A percentile compares a stretch with the other conserved stretches of the same genome.
phyloP scores from a whole-genome alignment of 2,113 vertebrate genomes.

The Dromiciops gliroides region DNA sequence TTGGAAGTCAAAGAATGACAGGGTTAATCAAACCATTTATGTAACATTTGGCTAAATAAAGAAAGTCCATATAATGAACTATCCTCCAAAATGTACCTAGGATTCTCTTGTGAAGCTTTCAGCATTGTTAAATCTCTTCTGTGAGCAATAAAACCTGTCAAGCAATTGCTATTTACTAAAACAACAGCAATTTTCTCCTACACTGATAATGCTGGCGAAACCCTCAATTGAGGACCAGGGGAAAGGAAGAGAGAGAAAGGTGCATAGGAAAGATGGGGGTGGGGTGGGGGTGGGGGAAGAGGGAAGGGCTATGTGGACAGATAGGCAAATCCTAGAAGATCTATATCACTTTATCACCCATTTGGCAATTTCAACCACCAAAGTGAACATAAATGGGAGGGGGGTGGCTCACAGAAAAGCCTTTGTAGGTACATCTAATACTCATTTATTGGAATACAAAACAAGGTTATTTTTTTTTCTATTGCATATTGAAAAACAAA shows the following conservation, averaged over 20 bases:
- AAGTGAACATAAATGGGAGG: not conserved
- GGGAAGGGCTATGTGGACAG: too few species aligned
- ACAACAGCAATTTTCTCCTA: constrained; percentile 18
- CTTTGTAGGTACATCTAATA: not conserved
- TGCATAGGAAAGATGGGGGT: too few species aligned
- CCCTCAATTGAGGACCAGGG: not conserved
- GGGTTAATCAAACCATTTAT: constrained; percentile 30
- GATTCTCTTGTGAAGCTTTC: constrained; percentile 47
- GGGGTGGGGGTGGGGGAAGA: too few species aligned
- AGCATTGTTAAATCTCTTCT: constrained; percentile 63
- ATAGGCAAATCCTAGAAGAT: not conserved
- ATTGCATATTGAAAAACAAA: not conserved
- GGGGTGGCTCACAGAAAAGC: accelerated
- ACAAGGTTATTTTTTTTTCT: constrained; percentile 21
- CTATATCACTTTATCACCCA: not conserved
- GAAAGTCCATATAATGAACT: constrained; percentile 24
- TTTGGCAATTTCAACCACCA: not conserved
- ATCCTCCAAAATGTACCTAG: constrained; percentile 16
- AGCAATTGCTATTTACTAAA: constrained; percentile 31
- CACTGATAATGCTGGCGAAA: not conserved
- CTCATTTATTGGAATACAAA: not conserved
- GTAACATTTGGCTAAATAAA: constrained; percentile 51
- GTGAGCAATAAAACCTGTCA: constrained; percentile 20
- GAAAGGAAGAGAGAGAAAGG: not conserved
- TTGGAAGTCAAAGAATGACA: not conserved